Evolutionary conservation across 2,113 vertebrate genomes (phyloP).

Genomic region (Eulemur macaco): DNA sequence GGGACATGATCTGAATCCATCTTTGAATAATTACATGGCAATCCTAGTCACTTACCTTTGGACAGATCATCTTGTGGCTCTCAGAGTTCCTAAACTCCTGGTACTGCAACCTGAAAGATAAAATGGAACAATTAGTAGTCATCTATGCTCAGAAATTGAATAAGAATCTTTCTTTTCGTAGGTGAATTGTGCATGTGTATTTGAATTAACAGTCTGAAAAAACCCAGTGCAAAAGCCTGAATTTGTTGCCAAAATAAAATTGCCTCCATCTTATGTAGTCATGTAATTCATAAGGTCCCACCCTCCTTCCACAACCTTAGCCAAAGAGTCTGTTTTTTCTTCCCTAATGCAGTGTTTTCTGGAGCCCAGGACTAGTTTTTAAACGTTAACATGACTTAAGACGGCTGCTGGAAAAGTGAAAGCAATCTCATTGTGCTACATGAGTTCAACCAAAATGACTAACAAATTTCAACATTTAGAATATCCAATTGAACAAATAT

Average conservation of each 20-base stretch:
- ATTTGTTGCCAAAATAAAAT: constrained; percentile 57
- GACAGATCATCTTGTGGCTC: neutral
- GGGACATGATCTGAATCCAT: neutral
- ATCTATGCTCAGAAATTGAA: neutral
- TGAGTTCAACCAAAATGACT: constrained; percentile 53
- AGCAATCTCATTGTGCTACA: neutral
- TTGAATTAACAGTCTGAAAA: constrained; percentile 38
- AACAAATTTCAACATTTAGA: constrained; percentile 72
- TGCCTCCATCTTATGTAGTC: constrained; percentile 40
- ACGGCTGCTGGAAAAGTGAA: constrained; percentile 31
- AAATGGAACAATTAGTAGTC: neutral
- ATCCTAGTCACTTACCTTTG: neutral
- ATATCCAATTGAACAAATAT: constrained; percentile 70
- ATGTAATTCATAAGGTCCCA: constrained; percentile 41
- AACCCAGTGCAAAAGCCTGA: constrained; percentile 19
- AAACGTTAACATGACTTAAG: constrained; percentile 46
- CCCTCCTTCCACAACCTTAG: constrained; percentile 46
- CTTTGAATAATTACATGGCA: neutral
- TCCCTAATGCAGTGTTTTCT: constrained; percentile 58
- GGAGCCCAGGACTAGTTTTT: constrained; percentile 34
- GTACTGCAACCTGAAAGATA: neutral
- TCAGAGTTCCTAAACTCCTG: neutral
- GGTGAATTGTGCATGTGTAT: neutral
- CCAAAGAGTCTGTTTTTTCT: constrained; percentile 66
- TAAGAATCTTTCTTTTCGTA: neutral